These are phyloP conservation scores for Antigone vipio DNA, from an alignment of 2,113 vertebrate genomes.

Conservation along the genomic window DNA sequence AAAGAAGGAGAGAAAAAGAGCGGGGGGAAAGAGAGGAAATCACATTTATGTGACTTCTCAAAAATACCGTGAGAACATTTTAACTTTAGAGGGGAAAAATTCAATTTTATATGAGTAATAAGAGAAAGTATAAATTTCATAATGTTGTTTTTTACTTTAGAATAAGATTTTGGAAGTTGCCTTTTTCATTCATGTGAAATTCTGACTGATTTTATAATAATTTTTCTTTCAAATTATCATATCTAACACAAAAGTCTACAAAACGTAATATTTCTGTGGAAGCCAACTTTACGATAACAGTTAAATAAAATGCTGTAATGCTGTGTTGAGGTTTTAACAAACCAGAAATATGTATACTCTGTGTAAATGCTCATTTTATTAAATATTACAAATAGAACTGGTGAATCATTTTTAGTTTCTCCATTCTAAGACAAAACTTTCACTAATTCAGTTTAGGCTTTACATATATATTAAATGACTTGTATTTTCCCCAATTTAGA, in stretches of 20 bases:
- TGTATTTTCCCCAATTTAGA: not conserved
- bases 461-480: not conserved
- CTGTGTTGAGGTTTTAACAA: slow-evolving; percentile 18
- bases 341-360: not conserved
- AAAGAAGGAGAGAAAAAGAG: not conserved
- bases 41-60: not conserved
- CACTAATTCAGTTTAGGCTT: not conserved
- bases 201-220: not conserved
- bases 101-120: not conserved
- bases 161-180: not conserved
- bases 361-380: slow-evolving; percentile 32
- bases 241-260: not conserved
- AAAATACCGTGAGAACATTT: not conserved
- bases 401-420: slow-evolving; percentile 4
- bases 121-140: not conserved
- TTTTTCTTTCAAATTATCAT: not conserved
- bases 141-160: not conserved
- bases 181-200: not conserved
- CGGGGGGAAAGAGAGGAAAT: not conserved
- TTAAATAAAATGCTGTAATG: slow-evolving; percentile 12
- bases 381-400: slow-evolving; percentile 23
- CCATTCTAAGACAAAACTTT: slow-evolving; percentile 4
- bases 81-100: not conserved
- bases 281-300: not conserved
- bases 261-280: not conserved